These are phyloP conservation scores for Phalacrocorax aristotelis DNA, from an alignment of 2,113 vertebrate species.

Conservation along the genomic window DNA sequence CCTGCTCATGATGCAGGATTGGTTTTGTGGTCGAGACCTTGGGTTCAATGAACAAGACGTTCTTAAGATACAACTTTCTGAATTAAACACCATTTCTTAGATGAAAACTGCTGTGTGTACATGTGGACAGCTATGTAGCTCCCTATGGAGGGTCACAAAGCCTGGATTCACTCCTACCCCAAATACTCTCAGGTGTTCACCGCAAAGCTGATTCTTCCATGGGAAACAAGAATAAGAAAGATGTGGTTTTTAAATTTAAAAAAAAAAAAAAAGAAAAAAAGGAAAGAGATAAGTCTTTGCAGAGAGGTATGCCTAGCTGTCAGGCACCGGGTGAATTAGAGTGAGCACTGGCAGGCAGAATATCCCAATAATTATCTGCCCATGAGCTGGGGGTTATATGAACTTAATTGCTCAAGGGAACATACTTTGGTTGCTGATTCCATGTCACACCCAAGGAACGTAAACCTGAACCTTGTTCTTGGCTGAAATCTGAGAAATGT, in stretches of 20 bases:
- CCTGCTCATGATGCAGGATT: background rate
- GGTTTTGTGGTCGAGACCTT: background rate
- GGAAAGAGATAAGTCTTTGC: background rate
- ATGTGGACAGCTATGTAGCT: background rate
- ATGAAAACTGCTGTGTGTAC: background rate
- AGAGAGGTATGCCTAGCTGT: background rate
- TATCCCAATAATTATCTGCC: background rate
- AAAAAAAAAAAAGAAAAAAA: background rate
- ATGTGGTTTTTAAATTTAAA: rapidly evolving
- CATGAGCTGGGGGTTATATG: background rate
- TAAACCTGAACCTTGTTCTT: constrained; percentile 31
- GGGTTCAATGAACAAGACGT: background rate
- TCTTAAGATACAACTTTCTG: background rate
- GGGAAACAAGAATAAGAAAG: background rate
- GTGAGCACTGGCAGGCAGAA: background rate
- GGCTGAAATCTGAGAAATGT: constrained; percentile 27
- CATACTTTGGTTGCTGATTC: constrained; percentile 41
- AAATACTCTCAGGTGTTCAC: background rate
- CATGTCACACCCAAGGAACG: constrained; percentile 33
- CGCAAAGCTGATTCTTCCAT: background rate
- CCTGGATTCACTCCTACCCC: background rate
- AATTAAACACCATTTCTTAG: background rate
- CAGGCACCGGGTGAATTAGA: background rate
- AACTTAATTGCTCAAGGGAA: constrained; percentile 15
- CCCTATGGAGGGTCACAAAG: background rate